These are phyloP conservation scores for Calycopis cecrops DNA, from an alignment of 1,140 invertebrate species.

Conservation along the genomic window DNA sequence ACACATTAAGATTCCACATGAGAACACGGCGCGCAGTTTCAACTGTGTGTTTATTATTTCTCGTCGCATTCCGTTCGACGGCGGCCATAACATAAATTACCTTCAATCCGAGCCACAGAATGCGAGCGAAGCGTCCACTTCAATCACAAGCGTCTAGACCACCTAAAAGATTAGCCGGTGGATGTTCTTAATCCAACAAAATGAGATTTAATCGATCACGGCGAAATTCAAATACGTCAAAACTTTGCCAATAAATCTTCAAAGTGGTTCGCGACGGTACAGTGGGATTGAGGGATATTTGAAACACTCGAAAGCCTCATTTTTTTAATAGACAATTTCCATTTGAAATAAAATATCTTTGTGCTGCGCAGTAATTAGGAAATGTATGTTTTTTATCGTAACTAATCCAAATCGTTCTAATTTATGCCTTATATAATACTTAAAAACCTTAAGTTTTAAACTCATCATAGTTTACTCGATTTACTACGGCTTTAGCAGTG, in stretches of 20 bases:
- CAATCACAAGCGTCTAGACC: constrained; percentile 8
- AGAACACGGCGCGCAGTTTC: too few species aligned
- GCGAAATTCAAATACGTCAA: constrained; percentile 5
- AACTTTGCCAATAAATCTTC: constrained; percentile 6
- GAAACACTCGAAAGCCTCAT: background rate
- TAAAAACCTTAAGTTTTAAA: too few species aligned
- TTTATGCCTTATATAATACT: too few species aligned
- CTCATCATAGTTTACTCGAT: too few species aligned
- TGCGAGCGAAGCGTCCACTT: background rate
- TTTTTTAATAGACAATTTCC: too few species aligned
- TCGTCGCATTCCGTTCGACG: background rate
- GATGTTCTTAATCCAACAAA: background rate
- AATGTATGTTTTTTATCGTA: too few species aligned
- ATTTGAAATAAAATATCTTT: too few species aligned
- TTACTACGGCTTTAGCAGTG: too few species aligned
- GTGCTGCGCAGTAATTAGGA: too few species aligned
- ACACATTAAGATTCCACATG: too few species aligned
- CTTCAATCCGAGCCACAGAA: background rate
- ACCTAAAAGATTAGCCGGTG: background rate
- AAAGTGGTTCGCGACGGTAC: constrained; percentile 1
- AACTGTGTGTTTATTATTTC: too few species aligned
- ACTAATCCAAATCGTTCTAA: too few species aligned
- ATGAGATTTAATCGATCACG: constrained; percentile 2
- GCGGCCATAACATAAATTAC: constrained; percentile 4
- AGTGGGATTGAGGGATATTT: constrained; percentile 1